Evolutionary conservation across 2,113 vertebrate species (phyloP).

Genomic region (Pachyramphus minor): DNA sequence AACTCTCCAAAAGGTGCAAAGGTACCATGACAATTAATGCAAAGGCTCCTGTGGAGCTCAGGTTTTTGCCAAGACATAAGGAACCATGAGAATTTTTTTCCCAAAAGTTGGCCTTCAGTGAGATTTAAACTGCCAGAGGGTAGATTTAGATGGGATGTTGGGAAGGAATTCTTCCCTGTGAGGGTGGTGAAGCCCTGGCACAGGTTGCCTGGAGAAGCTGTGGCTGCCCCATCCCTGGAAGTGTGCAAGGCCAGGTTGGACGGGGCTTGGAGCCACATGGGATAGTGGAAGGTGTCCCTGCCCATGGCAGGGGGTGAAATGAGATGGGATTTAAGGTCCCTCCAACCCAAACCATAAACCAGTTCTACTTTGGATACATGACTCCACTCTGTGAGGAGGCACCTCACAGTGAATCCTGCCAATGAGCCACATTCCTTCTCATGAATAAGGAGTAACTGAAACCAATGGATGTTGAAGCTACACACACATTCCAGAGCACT

Average conservation of each 20-base stretch:
- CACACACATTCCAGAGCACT: background rate
- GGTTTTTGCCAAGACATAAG: background rate
- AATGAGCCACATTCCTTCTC: background rate
- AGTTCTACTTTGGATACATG: background rate
- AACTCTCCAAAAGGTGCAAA: background rate
- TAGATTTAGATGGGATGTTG: fast-evolving
- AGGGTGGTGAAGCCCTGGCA: background rate
- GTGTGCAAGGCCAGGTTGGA: background rate
- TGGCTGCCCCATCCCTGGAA: background rate
- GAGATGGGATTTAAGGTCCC: background rate
- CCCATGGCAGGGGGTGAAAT: background rate
- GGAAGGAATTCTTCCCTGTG: background rate
- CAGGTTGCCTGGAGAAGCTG: background rate
- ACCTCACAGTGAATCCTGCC: background rate
- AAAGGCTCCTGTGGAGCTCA: background rate
- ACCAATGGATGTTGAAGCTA: background rate
- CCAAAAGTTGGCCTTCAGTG: background rate
- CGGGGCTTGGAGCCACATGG: background rate
- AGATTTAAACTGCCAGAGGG: background rate
- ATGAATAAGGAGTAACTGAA: background rate
- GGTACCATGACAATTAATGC: background rate
- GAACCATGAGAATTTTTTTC: background rate
- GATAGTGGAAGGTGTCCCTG: background rate
- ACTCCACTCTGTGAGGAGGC: background rate
- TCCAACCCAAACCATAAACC: background rate